These are phyloP conservation scores for Psittacula cyanocephala DNA, from an alignment of 2,113 vertebrate species.

Conservation along the genomic window DNA sequence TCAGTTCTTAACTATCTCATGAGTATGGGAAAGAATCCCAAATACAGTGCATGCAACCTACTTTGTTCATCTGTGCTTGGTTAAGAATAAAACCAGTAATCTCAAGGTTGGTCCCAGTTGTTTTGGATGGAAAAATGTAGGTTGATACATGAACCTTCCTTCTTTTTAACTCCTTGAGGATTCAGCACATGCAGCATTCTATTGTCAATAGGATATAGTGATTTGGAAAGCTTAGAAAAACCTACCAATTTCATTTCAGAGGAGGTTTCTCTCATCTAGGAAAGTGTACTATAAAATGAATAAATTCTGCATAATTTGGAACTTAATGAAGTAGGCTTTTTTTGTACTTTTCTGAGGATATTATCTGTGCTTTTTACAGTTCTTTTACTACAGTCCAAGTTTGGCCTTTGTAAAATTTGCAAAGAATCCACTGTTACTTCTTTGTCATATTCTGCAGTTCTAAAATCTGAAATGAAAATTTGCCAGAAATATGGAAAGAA, in stretches of 20 bases:
- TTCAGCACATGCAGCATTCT: neutral
- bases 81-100: neutral
- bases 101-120: neutral
- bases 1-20: neutral
- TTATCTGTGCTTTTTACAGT: neutral
- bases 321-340: neutral
- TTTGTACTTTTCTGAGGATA: neutral
- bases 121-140: neutral
- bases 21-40: neutral
- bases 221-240: neutral
- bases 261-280: neutral
- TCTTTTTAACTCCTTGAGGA: constrained; percentile 8
- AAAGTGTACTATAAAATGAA: neutral
- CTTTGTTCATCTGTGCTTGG: neutral
- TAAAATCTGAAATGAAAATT: neutral
- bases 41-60: neutral
- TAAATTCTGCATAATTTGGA: neutral
- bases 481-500: neutral
- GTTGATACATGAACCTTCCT: neutral
- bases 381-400: neutral
- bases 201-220: neutral
- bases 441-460: neutral
- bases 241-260: neutral
- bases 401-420: neutral
- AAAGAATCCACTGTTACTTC: neutral